phyloP scores from a whole-genome alignment of 2,797 vertebrate genomes.

The Moxostoma hubbsi region DNA sequence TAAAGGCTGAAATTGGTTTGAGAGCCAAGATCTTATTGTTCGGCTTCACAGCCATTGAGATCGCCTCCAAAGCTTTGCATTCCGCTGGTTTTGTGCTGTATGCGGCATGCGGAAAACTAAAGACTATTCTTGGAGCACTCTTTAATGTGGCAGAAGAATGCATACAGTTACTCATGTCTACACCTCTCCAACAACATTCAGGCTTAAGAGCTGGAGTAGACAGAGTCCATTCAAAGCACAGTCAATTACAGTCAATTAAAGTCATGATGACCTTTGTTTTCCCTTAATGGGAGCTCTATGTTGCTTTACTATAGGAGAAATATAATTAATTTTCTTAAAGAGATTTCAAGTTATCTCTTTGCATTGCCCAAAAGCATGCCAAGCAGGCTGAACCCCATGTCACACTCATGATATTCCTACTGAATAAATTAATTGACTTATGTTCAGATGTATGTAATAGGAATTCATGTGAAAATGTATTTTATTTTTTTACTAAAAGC shows the following conservation, averaged over 20 bases:
- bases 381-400: slow-evolving; percentile 14
- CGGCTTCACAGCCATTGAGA: slow-evolving; percentile 55
- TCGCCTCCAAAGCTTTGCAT: slow-evolving; percentile 58
- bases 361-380: slow-evolving; percentile 31
- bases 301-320: slow-evolving; percentile 49
- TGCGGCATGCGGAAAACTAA: slow-evolving; percentile 56
- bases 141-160: slow-evolving; percentile 44
- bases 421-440: not conserved
- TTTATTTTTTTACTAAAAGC: too few species aligned
- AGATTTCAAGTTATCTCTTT: slow-evolving; percentile 40
- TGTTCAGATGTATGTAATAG: not conserved
- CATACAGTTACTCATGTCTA: slow-evolving; percentile 54
- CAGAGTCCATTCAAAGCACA: slow-evolving; percentile 54
- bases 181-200: slow-evolving; percentile 47
- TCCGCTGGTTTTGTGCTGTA: slow-evolving; percentile 60
- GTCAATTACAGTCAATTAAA: slow-evolving; percentile 63
- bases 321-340: slow-evolving; percentile 55
- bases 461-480: not conserved
- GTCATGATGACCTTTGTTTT: slow-evolving; percentile 58
- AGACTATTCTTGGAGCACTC: slow-evolving; percentile 56
- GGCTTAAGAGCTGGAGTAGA: slow-evolving; percentile 44
- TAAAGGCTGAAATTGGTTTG: slow-evolving; percentile 41
- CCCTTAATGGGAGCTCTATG: slow-evolving; percentile 60
- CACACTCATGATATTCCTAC: slow-evolving; percentile 1
- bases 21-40: slow-evolving; percentile 59